These are phyloP conservation scores for Poecilia velifera DNA, from an alignment of 2,797 vertebrate genomes.

Conservation along the genomic window DNA sequence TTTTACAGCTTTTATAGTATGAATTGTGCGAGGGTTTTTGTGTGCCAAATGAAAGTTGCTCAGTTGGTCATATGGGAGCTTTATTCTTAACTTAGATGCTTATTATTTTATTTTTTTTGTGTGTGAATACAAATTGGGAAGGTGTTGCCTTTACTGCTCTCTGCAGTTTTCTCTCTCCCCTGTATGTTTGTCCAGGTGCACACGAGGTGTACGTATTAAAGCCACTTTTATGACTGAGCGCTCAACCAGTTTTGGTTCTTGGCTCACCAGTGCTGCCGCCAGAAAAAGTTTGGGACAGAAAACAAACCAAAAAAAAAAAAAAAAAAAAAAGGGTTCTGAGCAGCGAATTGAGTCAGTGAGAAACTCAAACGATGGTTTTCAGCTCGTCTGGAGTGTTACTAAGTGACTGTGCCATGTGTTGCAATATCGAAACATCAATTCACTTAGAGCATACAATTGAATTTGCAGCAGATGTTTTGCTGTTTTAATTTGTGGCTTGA, in stretches of 20 bases:
- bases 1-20: not conserved
- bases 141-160: constrained; percentile 42
- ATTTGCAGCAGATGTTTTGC: not conserved
- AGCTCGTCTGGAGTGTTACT: constrained; percentile 1
- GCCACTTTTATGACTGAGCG: constrained; percentile 71
- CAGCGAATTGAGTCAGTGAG: constrained; percentile 64
- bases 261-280: constrained; percentile 51
- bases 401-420: not conserved
- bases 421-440: not conserved
- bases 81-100: constrained; percentile 37
- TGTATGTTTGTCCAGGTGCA: constrained; percentile 81
- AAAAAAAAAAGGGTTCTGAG: not conserved
- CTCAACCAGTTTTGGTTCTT: constrained; percentile 69
- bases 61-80: constrained; percentile 4
- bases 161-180: constrained; percentile 43
- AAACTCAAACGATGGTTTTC: constrained; percentile 10
- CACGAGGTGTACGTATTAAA: constrained; percentile 68
- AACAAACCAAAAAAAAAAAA: not conserved
- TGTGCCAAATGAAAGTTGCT: not conserved
- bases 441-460: not conserved
- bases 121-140: constrained; percentile 37
- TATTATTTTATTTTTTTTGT: not conserved
- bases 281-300: constrained; percentile 28
- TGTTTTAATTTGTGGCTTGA: not conserved
- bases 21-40: constrained; percentile 6